Evolutionary conservation across 2,888 invertebrate species (phyloP), one percentile per base, ranked within the genome.

Genomic region (Synergus umbraculus): DNA sequence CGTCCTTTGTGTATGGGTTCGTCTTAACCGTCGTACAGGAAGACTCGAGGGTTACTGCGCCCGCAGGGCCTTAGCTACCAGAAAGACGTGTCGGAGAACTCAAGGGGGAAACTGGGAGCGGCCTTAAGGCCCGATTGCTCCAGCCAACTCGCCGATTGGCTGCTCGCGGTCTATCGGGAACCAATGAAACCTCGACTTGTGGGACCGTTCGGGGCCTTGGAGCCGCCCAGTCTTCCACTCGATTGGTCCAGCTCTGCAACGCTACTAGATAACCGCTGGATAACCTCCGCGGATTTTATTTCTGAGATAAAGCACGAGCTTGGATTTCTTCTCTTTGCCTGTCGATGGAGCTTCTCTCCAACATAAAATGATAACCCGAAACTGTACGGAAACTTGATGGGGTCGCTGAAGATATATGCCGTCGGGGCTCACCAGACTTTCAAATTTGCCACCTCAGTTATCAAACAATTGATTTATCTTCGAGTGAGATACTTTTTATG

Each of bases 31-130:
- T 91, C 91, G 90, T 90, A 89, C 89, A 89, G 89, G 91, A 91
- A 88, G 90, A 92, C 92, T 92, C 88, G 91, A 90, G 92, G 92
- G 91, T 92, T 91, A 92, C 92, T 92, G 92, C 88, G 92, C 92
- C 92, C 91, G 91, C 90, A 89, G 92, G 92, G 92, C 92, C 92
- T 92, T 92, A 89, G 91, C 91, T 91, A 91, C 91, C 90, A 91
- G 90, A 89, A 89, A 89, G 89, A 86, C 86, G 88, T 83, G 82
- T 76, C 37, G 15, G 76, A 80, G 82, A 78, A 80, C 69, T 78
- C 73, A 29, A 76, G 81, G 81, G 82, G 78, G 79, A 83, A 85
- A 78, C 83, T 84, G 84, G 88, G 87, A 82, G 80, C 86, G 88
- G 87, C 86, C 88, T 84, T 78, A 82, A 85, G 88, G 86, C 87